Evolutionary conservation across 2,797 vertebrate genomes (phyloP), one percentile per base, ranked within the genome.

Genomic region (Poeciliopsis gracilis): DNA sequence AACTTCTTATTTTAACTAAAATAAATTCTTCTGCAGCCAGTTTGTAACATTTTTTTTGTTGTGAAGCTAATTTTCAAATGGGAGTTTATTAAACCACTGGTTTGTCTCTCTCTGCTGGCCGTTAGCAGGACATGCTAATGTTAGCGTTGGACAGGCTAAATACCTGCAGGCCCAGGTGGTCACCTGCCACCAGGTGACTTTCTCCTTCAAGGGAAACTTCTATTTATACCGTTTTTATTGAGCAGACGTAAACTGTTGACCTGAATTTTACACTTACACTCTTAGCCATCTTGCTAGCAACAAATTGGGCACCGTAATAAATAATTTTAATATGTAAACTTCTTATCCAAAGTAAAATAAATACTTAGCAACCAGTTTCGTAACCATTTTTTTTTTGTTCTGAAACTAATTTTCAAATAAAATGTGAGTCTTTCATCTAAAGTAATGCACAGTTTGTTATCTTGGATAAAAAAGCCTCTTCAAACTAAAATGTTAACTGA

Each of bases 401-500:
- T n/a, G 23, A 55, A 30, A 43, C 57, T 41, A 7, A n/a, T 28
- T 41, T 73, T 53, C 5, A 41, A n/a, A 73, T 55, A 41, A 59
- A 75, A 38, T 38, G 43, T 12, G 73, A 30, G 41, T 61, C 18
- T 75, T 30, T 75, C 38, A 74, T 33, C 59, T 77, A 8, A 71
- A 63, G 4, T 53, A 45, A 43, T 47, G 15, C 51, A 78, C 20
- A 45, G 57, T 63, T 73, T 28, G 33, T 63, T 69, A 53, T 4
- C 16, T 15, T 46, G 55, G 59, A 41, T 11, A 59, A 77, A 69
- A 20, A n/a, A 69, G 4, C 10, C 66, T 15, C n/a, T 5, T 0
- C 43, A 45, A 51, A 38, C 33, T 51, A 53, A 43, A 18, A 76
- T 79, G 38, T 10, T 73, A 79, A 59, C 13, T 76, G 72, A 76